Percentiles rank a stretch among this genome's conserved stretches.
Conservation (phyloP, 2,113 vertebrate species). For the Cebidichthys violaceus region DNA sequence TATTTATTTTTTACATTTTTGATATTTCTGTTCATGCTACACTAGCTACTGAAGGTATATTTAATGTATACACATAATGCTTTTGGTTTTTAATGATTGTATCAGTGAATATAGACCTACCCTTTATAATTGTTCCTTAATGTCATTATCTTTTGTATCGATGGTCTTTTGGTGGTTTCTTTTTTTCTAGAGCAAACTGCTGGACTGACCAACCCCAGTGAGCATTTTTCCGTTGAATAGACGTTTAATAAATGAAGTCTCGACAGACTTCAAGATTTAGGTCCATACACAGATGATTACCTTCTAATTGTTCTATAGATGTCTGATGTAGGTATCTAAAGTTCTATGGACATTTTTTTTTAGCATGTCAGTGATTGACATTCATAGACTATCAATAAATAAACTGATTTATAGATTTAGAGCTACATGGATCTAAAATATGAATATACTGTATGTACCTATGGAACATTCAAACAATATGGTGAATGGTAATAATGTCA, state of each 20-base stretch:
- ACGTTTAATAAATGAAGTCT: background rate
- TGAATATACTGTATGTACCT: background rate
- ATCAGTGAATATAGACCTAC: too few species aligned
- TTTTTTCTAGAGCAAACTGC: too few species aligned
- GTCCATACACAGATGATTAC: background rate
- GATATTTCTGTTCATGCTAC: background rate
- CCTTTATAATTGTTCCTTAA: too few species aligned
- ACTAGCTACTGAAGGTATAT: too few species aligned
- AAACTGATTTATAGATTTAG: background rate
- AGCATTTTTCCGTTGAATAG: too few species aligned
- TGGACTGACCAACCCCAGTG: too few species aligned
- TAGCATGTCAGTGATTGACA: background rate
- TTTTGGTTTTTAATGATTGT: too few species aligned
- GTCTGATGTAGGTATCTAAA: background rate
- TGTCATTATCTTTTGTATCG: too few species aligned
- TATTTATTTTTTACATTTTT: too few species aligned
- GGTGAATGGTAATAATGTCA: constrained; percentile 25
- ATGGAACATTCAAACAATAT: constrained; percentile 24
- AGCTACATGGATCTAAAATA: background rate
- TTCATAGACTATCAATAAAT: background rate
- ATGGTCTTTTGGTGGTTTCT: too few species aligned
- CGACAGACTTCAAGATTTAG: background rate
- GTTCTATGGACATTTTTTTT: background rate
- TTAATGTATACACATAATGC: too few species aligned
- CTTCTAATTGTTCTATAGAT: background rate